These are phyloP conservation scores for Clivina fossor DNA, from an alignment of 2,888 invertebrate genomes.

Conservation along the genomic window DNA sequence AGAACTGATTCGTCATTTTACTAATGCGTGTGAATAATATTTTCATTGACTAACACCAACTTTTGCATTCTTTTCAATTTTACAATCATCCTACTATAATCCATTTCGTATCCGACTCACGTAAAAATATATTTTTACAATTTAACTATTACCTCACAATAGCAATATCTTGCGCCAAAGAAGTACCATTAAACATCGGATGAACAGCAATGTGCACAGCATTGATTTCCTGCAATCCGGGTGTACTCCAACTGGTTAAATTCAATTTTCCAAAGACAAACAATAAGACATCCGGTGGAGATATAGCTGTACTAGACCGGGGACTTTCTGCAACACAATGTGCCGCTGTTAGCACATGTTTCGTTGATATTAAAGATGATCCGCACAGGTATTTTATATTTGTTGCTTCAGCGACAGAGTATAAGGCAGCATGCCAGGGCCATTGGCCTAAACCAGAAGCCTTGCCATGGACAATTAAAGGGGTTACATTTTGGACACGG, in stretches of 20 bases:
- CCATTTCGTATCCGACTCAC: neutral
- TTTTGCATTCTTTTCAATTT: too few species aligned
- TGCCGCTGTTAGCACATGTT: slow-evolving; percentile 20
- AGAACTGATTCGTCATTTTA: too few species aligned
- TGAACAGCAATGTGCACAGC: neutral
- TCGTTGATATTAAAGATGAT: neutral
- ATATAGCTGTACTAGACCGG: slow-evolving; percentile 2
- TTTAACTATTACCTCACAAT: slow-evolving; percentile 5
- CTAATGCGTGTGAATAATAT: too few species aligned
- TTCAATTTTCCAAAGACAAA: slow-evolving; percentile 8
- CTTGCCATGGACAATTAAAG: slow-evolving; percentile 12
- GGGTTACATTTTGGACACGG: slow-evolving; percentile 1
- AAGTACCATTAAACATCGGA: slow-evolving; percentile 14
- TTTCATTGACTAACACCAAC: too few species aligned
- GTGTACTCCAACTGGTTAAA: slow-evolving; percentile 3
- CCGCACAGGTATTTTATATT: slow-evolving; percentile 9
- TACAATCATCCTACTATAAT: too few species aligned
- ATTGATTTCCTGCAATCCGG: slow-evolving; percentile 4
- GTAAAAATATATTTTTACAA: too few species aligned
- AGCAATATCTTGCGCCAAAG: slow-evolving; percentile 15
- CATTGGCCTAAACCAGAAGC: slow-evolving; percentile 7
- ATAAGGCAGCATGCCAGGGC: slow-evolving; percentile 26
- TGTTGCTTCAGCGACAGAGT: neutral
- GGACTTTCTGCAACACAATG: slow-evolving; percentile 10
- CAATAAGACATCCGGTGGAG: neutral